Base-by-base conservation (phyloP, 2,113 vertebrate species). In the Serinus canaria region DNA sequence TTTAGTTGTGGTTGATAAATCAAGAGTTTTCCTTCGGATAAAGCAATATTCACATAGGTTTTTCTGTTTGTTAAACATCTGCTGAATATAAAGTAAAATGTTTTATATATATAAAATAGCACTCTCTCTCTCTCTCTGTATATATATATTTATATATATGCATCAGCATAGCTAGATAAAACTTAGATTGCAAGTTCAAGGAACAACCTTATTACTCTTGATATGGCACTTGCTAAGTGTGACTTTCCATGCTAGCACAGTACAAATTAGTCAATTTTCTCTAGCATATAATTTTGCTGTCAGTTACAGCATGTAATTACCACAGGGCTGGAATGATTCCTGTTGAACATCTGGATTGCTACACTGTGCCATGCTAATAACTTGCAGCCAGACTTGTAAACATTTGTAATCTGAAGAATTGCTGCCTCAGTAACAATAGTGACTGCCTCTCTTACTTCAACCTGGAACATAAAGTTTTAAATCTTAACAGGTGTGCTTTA, bases 261-360 rank as follows among this genome's bases (percentile, higher is more conserved):
- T 49, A 76, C 37, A 78, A 91, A 70, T 56, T 56, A 92, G 19
- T n/a, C 70, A 53, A 69, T 87, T 68, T 91, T 47, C 55, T 74
- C 46, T 66, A 73, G 16, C 13, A 39, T 67, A 11, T 63, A 70
- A 64, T 83, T 72, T 79, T 95, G 39, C 14, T 80, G 46, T 59
- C 46, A 77, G 2, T 70, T 76, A 68, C 19, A 63, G 33, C n/a
- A 56, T 23, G 18, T 83, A 69, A 77, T 97, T 97, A 97, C 96
- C 96, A 97, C 55, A 28, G 95, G 56, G 63, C 44, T 97, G 13
- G 86, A 72, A 69, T 94, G 46, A 49, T 94, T 96, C 87, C 90
- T 95, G 2, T 70, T 78, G 95, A 95, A 87, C 84, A 86, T 90
- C 83, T 60, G 31, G 89, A 50, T 64, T 3, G 39, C 55, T 35